Percentiles rank a stretch among this genome's conserved stretches.
These are phyloP conservation scores for Ambastaia sidthimunki DNA, from an alignment of 2,797 vertebrate genomes.

Conservation along the genomic window DNA sequence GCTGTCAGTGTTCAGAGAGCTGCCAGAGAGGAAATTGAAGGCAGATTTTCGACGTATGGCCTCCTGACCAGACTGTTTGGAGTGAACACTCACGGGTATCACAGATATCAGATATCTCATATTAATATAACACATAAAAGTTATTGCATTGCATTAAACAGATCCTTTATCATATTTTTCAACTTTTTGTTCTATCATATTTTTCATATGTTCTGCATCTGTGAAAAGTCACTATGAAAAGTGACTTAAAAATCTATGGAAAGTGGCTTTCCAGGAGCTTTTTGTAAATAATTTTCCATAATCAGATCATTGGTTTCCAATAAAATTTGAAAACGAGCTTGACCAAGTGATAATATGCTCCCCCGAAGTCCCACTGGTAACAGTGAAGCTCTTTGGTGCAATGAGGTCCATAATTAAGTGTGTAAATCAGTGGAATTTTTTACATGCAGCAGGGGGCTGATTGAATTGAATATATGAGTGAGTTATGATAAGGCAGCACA, in stretches of 20 bases:
- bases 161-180: not conserved
- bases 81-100: not conserved
- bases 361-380: not conserved
- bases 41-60: constrained; percentile 56
- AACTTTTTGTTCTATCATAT: not conserved
- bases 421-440: constrained; percentile 28
- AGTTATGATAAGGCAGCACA: constrained; percentile 56
- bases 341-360: constrained; percentile 11
- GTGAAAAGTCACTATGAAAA: not conserved
- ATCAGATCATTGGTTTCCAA: not conserved
- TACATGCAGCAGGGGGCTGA: constrained; percentile 2
- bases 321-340: not conserved
- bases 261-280: not conserved
- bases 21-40: constrained; percentile 64
- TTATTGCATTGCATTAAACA: not conserved
- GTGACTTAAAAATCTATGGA: no score
- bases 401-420: not conserved
- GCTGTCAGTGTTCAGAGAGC: constrained; percentile 64
- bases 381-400: not conserved
- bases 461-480: constrained; percentile 45
- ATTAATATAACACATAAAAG: constrained; percentile 33
- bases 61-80: constrained; percentile 21
- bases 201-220: not conserved
- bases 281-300: not conserved
- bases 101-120: not conserved